A percentile compares a stretch with the other conserved stretches of the same genome.
These are phyloP conservation scores for Ichneumoninae sp. DNA, from an alignment of 2,888 invertebrate genomes.

Conservation along the genomic window DNA sequence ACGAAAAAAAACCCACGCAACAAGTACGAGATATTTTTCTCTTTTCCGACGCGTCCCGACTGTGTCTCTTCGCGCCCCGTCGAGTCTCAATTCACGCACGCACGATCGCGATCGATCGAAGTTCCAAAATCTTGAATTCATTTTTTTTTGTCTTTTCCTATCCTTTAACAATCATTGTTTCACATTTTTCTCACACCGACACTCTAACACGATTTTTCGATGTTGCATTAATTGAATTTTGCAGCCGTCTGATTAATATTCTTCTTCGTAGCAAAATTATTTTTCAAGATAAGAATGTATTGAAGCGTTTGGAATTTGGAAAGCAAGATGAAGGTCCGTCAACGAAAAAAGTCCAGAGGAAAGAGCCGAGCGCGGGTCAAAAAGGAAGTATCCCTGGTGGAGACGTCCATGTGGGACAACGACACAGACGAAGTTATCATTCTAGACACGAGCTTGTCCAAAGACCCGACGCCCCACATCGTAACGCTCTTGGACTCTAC, in stretches of 20 bases:
- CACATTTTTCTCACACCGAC: background rate
- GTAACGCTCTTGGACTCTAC: background rate
- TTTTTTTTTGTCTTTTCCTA: background rate
- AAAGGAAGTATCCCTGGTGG: background rate
- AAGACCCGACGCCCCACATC: background rate
- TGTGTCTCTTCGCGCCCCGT: background rate
- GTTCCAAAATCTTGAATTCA: background rate
- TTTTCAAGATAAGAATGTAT: conserved; percentile 57
- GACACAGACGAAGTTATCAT: background rate
- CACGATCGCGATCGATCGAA: background rate
- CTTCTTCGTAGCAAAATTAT: conserved; percentile 47
- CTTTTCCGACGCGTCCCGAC: background rate
- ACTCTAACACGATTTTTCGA: background rate
- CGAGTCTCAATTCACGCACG: background rate
- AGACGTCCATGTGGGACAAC: too few relatives aligned
- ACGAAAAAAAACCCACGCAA: background rate
- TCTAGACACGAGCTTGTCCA: background rate
- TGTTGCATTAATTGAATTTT: background rate
- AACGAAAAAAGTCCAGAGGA: background rate
- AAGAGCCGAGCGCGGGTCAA: background rate
- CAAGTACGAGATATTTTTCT: conserved; percentile 3
- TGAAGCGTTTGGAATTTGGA: conserved; percentile 44
- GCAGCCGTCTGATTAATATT: background rate
- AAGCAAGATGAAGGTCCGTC: conserved; percentile 23
- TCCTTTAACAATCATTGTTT: background rate